These are phyloP conservation scores for Ictidomys tridecemlineatus DNA, from an alignment of 2,113 vertebrate species.

Conservation along the genomic window DNA sequence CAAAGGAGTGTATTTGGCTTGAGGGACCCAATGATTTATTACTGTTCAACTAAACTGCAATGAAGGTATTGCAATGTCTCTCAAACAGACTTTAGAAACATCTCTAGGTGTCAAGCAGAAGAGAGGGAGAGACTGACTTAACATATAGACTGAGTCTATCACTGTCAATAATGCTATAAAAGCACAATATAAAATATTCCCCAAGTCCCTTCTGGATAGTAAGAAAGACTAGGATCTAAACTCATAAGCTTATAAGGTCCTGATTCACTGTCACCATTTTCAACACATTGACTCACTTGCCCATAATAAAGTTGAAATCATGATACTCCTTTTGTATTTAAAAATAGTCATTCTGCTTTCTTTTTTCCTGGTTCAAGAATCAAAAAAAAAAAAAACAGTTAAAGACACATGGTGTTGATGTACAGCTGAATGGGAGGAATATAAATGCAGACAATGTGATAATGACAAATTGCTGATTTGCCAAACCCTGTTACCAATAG, in stretches of 20 bases:
- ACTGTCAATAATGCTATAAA: conserved; percentile 72
- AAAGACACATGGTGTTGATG: background rate
- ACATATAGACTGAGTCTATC: conserved; percentile 62
- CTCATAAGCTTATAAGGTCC: conserved; percentile 52
- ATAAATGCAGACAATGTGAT: background rate
- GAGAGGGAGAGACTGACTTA: conserved; percentile 55
- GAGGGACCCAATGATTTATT: conserved; percentile 68
- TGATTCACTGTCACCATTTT: conserved; percentile 69
- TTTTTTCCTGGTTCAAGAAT: conserved; percentile 58
- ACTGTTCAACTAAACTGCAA: conserved; percentile 61
- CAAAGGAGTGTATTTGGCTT: conserved; percentile 64
- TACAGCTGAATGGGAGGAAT: conserved; percentile 42
- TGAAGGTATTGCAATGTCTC: conserved; percentile 49
- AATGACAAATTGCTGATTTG: conserved; percentile 47
- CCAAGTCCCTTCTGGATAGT: conserved; percentile 63
- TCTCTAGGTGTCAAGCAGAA: conserved; percentile 56
- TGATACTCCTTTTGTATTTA: conserved; percentile 70
- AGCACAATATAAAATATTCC: conserved; percentile 69
- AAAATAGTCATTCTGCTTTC: conserved; percentile 63
- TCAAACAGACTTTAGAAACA: conserved; percentile 67
- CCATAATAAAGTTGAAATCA: conserved; percentile 76
- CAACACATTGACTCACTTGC: conserved; percentile 67
- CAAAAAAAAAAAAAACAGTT: conserved; percentile 65
- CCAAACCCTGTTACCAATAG: conserved; percentile 24
- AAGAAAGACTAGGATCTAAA: conserved; percentile 61